Percentiles rank a stretch among this genome's conserved stretches.
Conservation (phyloP, 2,888 invertebrate species). For the Drosophila tanythrix region DNA sequence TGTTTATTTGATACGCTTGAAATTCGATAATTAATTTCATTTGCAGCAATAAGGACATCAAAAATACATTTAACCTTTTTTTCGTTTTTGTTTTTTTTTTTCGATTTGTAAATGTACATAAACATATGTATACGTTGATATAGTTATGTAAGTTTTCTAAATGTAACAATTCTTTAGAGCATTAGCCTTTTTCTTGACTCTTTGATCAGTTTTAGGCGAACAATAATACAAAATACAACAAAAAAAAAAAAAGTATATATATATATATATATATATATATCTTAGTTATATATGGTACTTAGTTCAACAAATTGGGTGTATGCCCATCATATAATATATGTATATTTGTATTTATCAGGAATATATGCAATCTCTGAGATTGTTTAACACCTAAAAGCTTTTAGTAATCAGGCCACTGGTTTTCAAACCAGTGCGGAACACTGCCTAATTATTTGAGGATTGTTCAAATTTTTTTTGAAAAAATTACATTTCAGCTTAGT, state of each 20-base stretch:
- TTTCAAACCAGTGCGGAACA: not conserved
- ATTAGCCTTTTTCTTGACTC: conserved; percentile 8
- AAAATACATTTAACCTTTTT: conserved; percentile 59
- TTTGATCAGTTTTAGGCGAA: conserved; percentile 6
- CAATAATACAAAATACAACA: conserved; percentile 4
- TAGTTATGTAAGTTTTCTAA: conserved; percentile 5
- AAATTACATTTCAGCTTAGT: conserved; percentile 10
- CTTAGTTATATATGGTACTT: conserved; percentile 4
- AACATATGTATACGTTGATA: conserved; percentile 2
- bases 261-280: not conserved
- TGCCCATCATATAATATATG: conserved; percentile 11
- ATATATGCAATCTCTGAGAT: conserved; percentile 65
- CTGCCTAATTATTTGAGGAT: conserved; percentile 27
- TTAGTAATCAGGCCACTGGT: conserved; percentile 3
- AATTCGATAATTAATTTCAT: conserved; percentile 6
- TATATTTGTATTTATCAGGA: conserved; percentile 21
- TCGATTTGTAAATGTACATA: conserved; percentile 2
- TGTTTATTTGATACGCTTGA: conserved; percentile 3
- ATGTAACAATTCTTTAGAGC: conserved; percentile 17
- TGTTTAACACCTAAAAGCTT: conserved; percentile 39
- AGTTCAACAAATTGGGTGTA: conserved; percentile 6
- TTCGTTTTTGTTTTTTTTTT: not conserved
- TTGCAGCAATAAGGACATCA: conserved; percentile 58
- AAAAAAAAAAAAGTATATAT: conserved; percentile 1
- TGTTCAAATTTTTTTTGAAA: conserved; percentile 7